A percentile compares a stretch with the other conserved stretches of the same genome.
Conservation (phyloP, 2,888 invertebrate genomes). For the Hyppa rectilinea region DNA sequence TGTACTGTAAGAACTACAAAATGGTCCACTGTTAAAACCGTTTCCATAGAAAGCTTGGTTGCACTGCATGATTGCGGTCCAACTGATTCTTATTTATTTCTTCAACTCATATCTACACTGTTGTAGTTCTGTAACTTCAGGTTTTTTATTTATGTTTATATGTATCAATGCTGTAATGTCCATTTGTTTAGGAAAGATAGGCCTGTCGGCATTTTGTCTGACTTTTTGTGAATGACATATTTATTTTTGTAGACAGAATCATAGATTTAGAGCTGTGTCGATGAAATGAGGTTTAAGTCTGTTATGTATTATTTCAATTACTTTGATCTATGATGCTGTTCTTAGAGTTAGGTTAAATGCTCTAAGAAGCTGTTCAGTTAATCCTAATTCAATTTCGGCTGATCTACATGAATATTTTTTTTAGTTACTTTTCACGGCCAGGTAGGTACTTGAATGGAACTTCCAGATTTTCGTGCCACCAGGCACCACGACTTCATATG, state of each 20-base stretch:
- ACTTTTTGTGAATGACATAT: constrained; percentile 42
- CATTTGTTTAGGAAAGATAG: constrained; percentile 14
- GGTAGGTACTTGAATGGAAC: too few species aligned
- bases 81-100: constrained; percentile 39
- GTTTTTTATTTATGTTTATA: constrained; percentile 21
- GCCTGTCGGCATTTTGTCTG: constrained; percentile 46
- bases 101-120: constrained; percentile 48
- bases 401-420: too few species aligned
- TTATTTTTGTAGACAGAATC: constrained; percentile 24
- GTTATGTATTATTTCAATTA: constrained; percentile 13
- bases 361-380: constrained; percentile 3
- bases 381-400: not conserved
- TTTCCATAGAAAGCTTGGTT: constrained; percentile 57
- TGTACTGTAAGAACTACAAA: constrained; percentile 48
- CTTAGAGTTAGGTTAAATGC: too few species aligned
- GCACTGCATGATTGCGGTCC: constrained; percentile 76
- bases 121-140: constrained; percentile 19
- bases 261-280: constrained; percentile 11
- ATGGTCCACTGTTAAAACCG: constrained; percentile 53
- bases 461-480: too few species aligned
- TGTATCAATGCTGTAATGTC: constrained; percentile 25
- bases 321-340: constrained; percentile 13
- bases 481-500: too few species aligned
- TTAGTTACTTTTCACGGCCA: too few species aligned
- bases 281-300: constrained; percentile 1